Conservation (phyloP, 1,140 invertebrate species). For the Drosophila baimaii region DNA sequence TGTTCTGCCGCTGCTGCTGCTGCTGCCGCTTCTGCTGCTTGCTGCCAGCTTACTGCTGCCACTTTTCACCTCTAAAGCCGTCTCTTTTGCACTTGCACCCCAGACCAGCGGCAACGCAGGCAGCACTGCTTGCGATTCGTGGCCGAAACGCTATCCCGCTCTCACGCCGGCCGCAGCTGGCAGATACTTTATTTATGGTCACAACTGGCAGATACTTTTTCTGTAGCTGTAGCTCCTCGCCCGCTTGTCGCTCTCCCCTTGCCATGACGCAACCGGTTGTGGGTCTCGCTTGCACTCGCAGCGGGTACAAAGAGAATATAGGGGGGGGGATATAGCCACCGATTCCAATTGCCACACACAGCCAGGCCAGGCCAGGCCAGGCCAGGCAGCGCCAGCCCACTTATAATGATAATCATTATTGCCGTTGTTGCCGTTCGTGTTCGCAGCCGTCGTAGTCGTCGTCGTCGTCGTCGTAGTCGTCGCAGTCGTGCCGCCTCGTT, state of each 20-base stretch:
- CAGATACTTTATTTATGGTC: constrained; percentile 84
- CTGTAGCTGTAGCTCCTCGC: constrained; percentile 40
- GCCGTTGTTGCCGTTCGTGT: constrained; percentile 77
- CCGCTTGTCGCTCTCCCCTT: no score
- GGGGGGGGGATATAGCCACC: constrained; percentile 31
- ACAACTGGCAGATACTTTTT: constrained; percentile 55
- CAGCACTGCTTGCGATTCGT: constrained; percentile 67
- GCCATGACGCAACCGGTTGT: constrained; percentile 71
- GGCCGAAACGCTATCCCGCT: constrained; percentile 62
- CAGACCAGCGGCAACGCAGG: constrained; percentile 49
- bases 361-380: constrained; percentile 40
- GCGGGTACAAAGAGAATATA: neutral
- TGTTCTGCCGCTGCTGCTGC: constrained; percentile 76
- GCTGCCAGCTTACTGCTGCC: constrained; percentile 45
- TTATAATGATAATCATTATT: constrained; percentile 84
- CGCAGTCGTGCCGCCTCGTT: constrained; percentile 54
- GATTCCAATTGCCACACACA: constrained; percentile 42
- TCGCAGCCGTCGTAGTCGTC: constrained; percentile 41
- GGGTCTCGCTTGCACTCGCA: constrained; percentile 43
- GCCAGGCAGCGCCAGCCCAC: constrained; percentile 74
- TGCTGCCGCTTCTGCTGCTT: constrained; percentile 11
- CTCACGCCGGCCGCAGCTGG: constrained; percentile 36
- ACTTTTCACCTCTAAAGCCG: constrained; percentile 14
- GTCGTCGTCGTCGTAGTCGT: constrained; percentile 24
- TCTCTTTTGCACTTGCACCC: constrained; percentile 34